Percentiles rank a stretch among this genome's conserved stretches.
Conservation (phyloP, 2,113 vertebrate genomes). For the Rattus norvegicus region DNA sequence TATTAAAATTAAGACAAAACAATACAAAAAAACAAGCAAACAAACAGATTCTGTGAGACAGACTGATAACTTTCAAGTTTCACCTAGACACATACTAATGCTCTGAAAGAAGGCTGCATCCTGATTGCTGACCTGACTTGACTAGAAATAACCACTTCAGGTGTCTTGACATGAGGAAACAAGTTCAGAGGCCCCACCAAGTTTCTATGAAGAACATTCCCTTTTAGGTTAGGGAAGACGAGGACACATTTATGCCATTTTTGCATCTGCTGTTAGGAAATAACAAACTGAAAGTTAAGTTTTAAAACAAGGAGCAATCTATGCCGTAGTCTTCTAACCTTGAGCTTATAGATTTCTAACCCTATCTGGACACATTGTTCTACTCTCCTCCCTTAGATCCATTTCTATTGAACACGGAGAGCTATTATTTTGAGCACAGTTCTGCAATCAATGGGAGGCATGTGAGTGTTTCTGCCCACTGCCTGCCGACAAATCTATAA, state of each 20-base stretch:
- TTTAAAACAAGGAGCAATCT: conserved; percentile 42
- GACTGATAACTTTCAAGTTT: not conserved
- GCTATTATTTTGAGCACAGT: conserved; percentile 52
- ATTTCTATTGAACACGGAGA: conserved; percentile 41
- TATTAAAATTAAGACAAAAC: not conserved
- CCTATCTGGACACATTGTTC: not conserved
- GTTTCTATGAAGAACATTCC: not conserved
- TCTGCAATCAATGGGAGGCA: conserved; percentile 18
- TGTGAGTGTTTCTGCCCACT: not conserved
- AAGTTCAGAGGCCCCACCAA: not conserved
- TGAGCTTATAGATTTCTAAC: conserved; percentile 59
- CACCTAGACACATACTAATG: not conserved
- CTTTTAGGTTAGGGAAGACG: not conserved
- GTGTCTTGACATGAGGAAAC: not conserved
- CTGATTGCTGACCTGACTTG: not conserved
- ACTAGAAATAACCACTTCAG: not conserved
- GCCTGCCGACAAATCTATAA: not conserved
- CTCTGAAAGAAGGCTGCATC: not conserved
- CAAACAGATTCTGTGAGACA: not conserved
- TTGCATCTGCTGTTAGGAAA: conserved; percentile 3
- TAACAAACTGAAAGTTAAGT: not conserved
- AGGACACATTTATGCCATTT: too few species aligned
- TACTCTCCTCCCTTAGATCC: conserved; percentile 11
- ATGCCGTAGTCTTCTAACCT: not conserved
- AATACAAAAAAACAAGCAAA: not conserved